Evolutionary conservation across 2,888 invertebrate genomes (phyloP).

Genomic region (Cantharis flavilabris): DNA sequence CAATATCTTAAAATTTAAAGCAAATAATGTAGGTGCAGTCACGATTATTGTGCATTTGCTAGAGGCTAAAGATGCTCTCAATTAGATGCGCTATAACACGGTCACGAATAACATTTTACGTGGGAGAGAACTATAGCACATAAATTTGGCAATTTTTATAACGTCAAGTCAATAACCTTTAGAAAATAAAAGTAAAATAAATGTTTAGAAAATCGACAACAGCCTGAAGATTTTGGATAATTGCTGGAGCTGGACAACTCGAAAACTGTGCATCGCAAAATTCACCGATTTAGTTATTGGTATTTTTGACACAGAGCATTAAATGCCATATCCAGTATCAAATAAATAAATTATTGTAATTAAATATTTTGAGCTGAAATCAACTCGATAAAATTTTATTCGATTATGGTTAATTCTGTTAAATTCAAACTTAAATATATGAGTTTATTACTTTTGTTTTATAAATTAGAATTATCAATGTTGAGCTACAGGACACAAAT

Average conservation of each 20-base stretch:
- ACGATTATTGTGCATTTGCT: constrained; percentile 16
- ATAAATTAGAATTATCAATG: too few relatives aligned
- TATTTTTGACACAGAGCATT: too few relatives aligned
- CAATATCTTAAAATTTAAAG: constrained; percentile 10
- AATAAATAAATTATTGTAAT: too few relatives aligned
- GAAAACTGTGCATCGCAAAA: background rate
- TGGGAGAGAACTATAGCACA: constrained; percentile 2
- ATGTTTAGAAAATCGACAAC: background rate
- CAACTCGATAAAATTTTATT: background rate
- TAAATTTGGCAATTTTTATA: background rate
- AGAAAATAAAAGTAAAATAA: background rate
- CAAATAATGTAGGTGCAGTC: constrained; percentile 11
- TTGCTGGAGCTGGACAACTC: background rate
- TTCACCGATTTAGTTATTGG: background rate
- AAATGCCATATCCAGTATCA: too few relatives aligned
- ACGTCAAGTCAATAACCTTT: background rate
- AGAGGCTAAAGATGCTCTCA: constrained; percentile 23
- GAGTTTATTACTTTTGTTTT: too few relatives aligned
- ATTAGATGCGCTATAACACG: constrained; percentile 21
- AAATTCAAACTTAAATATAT: too few relatives aligned
- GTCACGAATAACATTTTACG: constrained; percentile 11
- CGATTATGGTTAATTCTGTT: too few relatives aligned
- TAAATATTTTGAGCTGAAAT: background rate
- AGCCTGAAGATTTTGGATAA: background rate
- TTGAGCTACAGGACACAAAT: too few relatives aligned